Conservation (phyloP, 2,888 invertebrate species). For the Phytoseiulus persimilis region DNA sequence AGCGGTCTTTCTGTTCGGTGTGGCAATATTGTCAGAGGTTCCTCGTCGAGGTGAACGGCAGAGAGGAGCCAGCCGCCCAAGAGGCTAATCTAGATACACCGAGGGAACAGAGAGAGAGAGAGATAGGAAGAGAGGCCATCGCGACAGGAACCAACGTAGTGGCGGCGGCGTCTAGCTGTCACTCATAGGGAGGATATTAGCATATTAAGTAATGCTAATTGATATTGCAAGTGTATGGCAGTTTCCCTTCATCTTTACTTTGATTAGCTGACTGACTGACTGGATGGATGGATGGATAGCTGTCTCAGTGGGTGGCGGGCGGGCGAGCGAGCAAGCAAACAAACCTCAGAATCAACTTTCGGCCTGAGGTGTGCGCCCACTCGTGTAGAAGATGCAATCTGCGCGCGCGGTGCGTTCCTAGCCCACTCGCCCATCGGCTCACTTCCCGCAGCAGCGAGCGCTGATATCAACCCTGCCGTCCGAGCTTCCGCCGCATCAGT, state of each 20-base stretch:
- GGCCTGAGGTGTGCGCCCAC: not conserved
- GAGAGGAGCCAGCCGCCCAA: too few relatives aligned
- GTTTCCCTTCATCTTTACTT: not conserved
- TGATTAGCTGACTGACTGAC: not conserved
- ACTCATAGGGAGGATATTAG: not conserved
- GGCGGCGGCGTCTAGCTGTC: not conserved
- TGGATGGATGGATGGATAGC: not conserved
- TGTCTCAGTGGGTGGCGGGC: not conserved
- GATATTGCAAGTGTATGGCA: not conserved
- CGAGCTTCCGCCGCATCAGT: not conserved
- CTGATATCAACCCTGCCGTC: not conserved
- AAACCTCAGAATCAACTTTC: slow-evolving; percentile 5
- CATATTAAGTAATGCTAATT: slow-evolving; percentile 5
- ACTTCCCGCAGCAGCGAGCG: not conserved
- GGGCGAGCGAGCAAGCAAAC: not conserved
- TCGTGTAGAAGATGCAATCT: slow-evolving; percentile 5
- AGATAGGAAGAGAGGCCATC: too few relatives aligned
- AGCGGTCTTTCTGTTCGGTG: not conserved
- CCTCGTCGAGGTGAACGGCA: not conserved
- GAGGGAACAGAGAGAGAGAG: not conserved
- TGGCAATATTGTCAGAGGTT: not conserved
- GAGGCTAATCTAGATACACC: not conserved
- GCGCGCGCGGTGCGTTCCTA: not conserved
- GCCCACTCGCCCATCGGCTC: not conserved
- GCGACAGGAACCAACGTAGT: not conserved